Base-by-base conservation (phyloP, 2,888 invertebrate species). In the Monopis laevigella region DNA sequence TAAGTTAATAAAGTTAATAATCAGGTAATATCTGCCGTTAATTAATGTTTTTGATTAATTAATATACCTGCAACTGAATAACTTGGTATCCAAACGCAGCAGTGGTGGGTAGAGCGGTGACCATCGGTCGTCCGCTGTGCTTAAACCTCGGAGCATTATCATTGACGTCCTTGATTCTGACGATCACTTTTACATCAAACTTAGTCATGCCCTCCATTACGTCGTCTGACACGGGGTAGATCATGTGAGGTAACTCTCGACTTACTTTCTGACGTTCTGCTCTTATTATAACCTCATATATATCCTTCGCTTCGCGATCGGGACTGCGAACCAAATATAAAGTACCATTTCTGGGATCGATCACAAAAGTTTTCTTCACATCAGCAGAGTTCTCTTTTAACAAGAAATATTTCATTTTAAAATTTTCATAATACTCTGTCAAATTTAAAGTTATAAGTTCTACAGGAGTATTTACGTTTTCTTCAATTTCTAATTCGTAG, bases 31-130 rank as follows among this genome's bases (percentile, higher is more conserved):
- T n/a, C n/a, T n/a, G 8, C 10, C 14, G 13, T 6, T 21, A 11
- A 13, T 10, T 27, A 11, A 7, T 7, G 27, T 17, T 12, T n/a
- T n/a, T n/a, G 17, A 19, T 16, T 29, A n/a, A n/a, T n/a, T n/a
- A n/a, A 48, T 48, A 58, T 62, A 89, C 90, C 77, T 86, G 84
- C 12, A 93, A 82, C 56, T 85, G 86, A 35, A 92, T 84, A 41
- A 93, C 88, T 59, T 90, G 89, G 59, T 91, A 89, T 1, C 93
- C 93, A 61, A 92, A 93, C 45, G 86, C 86, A 5, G 92, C 92
- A 18, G 88, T 87, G 0, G 90, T 86, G 0, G 93, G 90, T 46
- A 93, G 87, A 1, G 93, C 93, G 0, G 93, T 90, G 0, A 94
- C 87, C 48, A 93, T 84, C 0, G 93, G 93, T 21, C 88, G 80